phyloP scores from a whole-genome alignment of 2,888 invertebrate genomes.

The Chaetoderma sp. region DNA sequence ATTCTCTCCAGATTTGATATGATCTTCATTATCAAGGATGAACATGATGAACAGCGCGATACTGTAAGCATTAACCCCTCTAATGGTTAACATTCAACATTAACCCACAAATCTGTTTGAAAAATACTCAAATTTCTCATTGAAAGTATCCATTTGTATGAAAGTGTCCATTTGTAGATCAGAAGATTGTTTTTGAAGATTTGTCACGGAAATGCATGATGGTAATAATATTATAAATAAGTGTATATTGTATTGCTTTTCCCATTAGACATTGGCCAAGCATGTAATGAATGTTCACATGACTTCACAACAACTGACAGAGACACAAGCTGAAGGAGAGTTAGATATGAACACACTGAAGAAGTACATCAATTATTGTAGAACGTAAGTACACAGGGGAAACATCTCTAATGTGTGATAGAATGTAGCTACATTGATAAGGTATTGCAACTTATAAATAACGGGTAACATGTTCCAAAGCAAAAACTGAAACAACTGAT shows the following conservation, averaged over 20 bases:
- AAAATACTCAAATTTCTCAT: too few relatives aligned
- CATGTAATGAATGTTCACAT: conserved; percentile 97
- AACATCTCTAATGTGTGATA: background rate
- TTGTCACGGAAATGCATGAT: too few relatives aligned
- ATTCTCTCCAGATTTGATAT: conserved; percentile 99
- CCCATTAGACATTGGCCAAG: conserved; percentile 79
- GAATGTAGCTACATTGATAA: background rate
- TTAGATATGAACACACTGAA: conserved; percentile 86
- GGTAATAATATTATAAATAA: too few relatives aligned
- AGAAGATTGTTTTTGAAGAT: too few relatives aligned
- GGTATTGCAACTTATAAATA: background rate
- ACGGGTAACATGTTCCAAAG: too few relatives aligned
- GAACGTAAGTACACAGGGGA: conserved; percentile 74
- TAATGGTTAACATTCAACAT: too few relatives aligned
- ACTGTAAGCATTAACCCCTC: conserved; percentile 76
- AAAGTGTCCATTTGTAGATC: too few relatives aligned
- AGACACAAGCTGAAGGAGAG: conserved; percentile 78
- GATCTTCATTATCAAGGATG: conserved; percentile 99
- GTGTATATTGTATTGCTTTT: conserved; percentile 4
- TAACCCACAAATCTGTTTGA: too few relatives aligned
- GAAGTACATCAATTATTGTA: conserved; percentile 91
- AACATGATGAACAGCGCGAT: conserved; percentile 89
- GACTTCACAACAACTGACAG: conserved; percentile 73
- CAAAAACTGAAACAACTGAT: too few relatives aligned
- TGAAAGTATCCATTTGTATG: too few relatives aligned